Percentiles rank a stretch among this genome's conserved stretches.
Evolutionary conservation across 2,797 vertebrate genomes (phyloP).

Genomic region (Protonibea diacanthus): DNA sequence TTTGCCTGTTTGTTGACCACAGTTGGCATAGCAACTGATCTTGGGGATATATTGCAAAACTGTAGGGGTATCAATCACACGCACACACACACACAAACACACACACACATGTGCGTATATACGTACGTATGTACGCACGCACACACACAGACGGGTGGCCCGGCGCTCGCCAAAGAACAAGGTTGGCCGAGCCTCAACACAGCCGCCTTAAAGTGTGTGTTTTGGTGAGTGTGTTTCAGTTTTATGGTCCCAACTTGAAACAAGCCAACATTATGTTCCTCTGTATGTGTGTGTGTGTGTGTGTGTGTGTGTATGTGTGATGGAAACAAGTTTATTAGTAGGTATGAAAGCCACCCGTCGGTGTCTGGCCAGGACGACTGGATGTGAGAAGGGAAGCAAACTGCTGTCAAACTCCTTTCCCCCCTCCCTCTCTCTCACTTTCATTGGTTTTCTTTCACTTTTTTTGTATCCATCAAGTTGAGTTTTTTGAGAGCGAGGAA

Average conservation of each 20-base stretch:
- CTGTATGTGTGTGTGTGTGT: conserved; percentile 15
- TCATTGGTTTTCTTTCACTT: conserved; percentile 27
- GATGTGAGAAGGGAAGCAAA: conserved; percentile 35
- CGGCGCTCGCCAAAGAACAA: conserved; percentile 52
- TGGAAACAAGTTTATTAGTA: conserved; percentile 56
- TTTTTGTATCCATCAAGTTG: neutral
- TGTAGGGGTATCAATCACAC: conserved; percentile 30
- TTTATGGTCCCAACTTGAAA: conserved; percentile 50
- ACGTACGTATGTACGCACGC: neutral
- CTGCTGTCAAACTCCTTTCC: conserved; percentile 10
- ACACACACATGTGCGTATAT: neutral
- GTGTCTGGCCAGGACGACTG: conserved; percentile 45
- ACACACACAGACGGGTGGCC: conserved; percentile 5
- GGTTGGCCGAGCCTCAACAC: conserved; percentile 30
- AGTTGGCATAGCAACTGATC: conserved; percentile 41
- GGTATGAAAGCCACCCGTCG: conserved; percentile 49
- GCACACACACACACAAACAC: too few relatives aligned
- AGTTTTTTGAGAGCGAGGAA: neutral
- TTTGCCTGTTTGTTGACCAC: conserved; percentile 52
- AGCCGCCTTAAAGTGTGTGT: conserved; percentile 38
- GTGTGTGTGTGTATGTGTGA: conserved; percentile 28
- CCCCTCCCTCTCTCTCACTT: neutral
- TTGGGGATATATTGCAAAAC: conserved; percentile 32
- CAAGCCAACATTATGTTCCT: conserved; percentile 49
- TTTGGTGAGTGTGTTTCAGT: conserved; percentile 45